Evolutionary conservation across 2,797 vertebrate species (phyloP).

Genomic region (Notolepis coatsorum): DNA sequence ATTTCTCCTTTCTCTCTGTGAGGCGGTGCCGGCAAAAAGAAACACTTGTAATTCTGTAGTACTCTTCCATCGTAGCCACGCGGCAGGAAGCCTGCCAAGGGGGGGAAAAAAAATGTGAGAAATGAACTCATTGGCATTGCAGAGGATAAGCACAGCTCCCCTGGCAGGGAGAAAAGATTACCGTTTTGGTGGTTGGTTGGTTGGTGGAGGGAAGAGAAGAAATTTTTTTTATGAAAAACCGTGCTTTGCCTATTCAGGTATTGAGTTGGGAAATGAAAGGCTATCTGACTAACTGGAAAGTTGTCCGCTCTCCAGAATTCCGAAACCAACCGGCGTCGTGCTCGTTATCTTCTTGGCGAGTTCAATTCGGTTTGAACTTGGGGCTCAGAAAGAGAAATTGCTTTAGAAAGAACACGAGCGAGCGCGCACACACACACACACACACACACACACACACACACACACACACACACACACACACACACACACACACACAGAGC

Average conservation of each 20-base stretch:
- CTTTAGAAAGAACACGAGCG: slow-evolving; percentile 56
- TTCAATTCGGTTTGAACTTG: slow-evolving; percentile 59
- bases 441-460: no score
- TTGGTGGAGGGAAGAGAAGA: slow-evolving; percentile 22
- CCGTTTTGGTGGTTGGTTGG: no score
- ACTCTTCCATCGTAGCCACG: slow-evolving; percentile 27
- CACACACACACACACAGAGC: no score
- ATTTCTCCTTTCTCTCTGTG: no score
- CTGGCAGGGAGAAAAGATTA: slow-evolving; percentile 34
- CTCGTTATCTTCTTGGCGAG: slow-evolving; percentile 53
- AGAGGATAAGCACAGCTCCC: slow-evolving; percentile 48
- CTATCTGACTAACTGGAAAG: slow-evolving; percentile 58
- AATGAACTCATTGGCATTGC: slow-evolving; percentile 51
- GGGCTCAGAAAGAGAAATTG: slow-evolving; percentile 38
- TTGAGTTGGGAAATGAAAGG: slow-evolving; percentile 60
- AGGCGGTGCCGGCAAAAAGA: no score
- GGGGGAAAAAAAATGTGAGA: no score
- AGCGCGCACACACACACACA: no score
- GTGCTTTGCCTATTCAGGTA: slow-evolving; percentile 42
- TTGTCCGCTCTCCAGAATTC: slow-evolving; percentile 57
- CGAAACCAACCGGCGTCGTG: slow-evolving; percentile 58
- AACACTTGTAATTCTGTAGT: slow-evolving; percentile 29
- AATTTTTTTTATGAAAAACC: slow-evolving; percentile 7
- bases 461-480: no score
- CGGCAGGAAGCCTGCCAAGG: slow-evolving; percentile 30